phyloP scores from a whole-genome alignment of 2,113 vertebrate genomes.

The Brachionichthys hirsutus region DNA sequence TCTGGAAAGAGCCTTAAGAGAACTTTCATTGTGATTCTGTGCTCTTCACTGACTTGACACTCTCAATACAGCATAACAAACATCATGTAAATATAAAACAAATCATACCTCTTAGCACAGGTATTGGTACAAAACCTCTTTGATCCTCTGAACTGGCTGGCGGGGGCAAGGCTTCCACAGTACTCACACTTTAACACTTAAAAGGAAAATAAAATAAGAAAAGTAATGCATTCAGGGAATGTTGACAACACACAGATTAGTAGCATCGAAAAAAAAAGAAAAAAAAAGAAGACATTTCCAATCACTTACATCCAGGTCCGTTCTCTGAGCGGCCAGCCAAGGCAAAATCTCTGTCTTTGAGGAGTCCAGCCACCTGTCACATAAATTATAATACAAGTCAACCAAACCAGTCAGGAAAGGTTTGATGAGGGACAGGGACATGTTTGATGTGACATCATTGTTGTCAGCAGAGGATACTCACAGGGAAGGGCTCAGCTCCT shows the following conservation, averaged over 20 bases:
- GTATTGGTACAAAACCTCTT: slow-evolving; percentile 98
- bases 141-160: slow-evolving; percentile 90
- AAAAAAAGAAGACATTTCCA: background rate
- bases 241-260: background rate
- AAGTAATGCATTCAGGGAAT: background rate
- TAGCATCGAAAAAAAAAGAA: background rate
- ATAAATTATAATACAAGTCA: slow-evolving; percentile 28
- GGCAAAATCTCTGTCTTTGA: slow-evolving; percentile 78
- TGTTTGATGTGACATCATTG: background rate
- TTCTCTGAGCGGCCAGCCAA: slow-evolving; percentile 67
- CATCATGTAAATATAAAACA: background rate
- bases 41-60: too few relatives aligned
- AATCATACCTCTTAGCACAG: slow-evolving; percentile 91
- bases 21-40: too few relatives aligned
- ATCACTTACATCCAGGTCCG: slow-evolving; percentile 67
- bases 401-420: background rate
- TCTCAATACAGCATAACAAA: background rate
- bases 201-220: background rate
- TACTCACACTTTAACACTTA: slow-evolving; percentile 93
- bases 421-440: background rate
- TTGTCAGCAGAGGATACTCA: slow-evolving; percentile 64
- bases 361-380: slow-evolving; percentile 75
- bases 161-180: slow-evolving; percentile 90
- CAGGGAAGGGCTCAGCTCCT: slow-evolving; percentile 97
- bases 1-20: too few relatives aligned